These are phyloP conservation scores for Colletes latitarsis DNA, from an alignment of 1,140 invertebrate species.

Conservation along the genomic window DNA sequence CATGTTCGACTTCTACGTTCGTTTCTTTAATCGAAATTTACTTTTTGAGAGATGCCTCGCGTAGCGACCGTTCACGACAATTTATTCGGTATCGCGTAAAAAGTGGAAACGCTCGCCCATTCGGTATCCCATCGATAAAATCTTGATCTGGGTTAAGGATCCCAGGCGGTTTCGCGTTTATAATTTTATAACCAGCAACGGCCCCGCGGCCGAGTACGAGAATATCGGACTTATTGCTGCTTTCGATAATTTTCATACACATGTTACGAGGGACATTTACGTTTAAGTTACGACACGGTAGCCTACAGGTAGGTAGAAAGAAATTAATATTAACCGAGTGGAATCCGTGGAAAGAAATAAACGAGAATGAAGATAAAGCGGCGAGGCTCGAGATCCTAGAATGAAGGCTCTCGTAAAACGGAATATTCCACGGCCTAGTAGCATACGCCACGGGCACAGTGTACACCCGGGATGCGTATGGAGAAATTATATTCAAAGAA, in stretches of 20 bases:
- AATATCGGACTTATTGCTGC: constrained; percentile 10
- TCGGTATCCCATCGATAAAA: constrained; percentile 36
- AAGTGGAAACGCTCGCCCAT: constrained; percentile 13
- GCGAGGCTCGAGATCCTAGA: constrained; percentile 24
- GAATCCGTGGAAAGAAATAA: constrained; percentile 36
- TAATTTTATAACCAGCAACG: constrained; percentile 41
- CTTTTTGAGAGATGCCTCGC: neutral
- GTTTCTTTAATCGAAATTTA: constrained; percentile 12
- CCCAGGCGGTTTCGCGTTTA: constrained; percentile 16
- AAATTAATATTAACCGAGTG: constrained; percentile 37
- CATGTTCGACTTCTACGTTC: constrained; percentile 2
- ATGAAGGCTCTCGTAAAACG: constrained; percentile 39
- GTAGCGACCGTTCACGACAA: neutral
- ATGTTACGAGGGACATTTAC: constrained; percentile 22
- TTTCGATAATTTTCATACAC: constrained; percentile 32
- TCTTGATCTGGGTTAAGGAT: constrained; percentile 42
- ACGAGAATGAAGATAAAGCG: constrained; percentile 11
- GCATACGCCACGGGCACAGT: neutral
- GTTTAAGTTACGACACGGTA: constrained; percentile 17
- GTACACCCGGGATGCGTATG: neutral
- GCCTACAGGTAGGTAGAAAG: constrained; percentile 5
- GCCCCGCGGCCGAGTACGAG: neutral
- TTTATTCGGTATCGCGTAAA: constrained; percentile 22
- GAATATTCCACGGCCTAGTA: constrained; percentile 11
- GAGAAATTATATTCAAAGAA: constrained; percentile 33